Evolutionary conservation across 2,888 invertebrate genomes (phyloP).

Genomic region (Pristionchus mayeri): DNA sequence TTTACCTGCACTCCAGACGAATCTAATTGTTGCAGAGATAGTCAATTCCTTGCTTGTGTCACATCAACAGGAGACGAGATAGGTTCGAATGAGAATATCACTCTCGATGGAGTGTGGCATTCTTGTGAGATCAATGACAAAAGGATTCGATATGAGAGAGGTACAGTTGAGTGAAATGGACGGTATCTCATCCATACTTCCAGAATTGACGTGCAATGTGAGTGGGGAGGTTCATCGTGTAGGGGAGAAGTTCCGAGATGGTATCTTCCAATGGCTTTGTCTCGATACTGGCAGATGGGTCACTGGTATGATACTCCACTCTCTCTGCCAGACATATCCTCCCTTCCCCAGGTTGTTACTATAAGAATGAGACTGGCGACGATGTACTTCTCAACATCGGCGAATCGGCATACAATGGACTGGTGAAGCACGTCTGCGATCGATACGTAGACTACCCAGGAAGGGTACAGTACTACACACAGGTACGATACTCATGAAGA

Average conservation of each 20-base stretch:
- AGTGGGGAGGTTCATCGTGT: slow-evolving; percentile 61
- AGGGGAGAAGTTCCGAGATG: slow-evolving; percentile 69
- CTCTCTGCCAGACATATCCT: no score
- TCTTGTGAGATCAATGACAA: slow-evolving; percentile 59
- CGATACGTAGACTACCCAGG: slow-evolving; percentile 73
- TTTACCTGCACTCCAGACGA: background rate
- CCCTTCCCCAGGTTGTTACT: slow-evolving; percentile 71
- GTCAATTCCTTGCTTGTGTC: slow-evolving; percentile 10
- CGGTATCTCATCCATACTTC: background rate
- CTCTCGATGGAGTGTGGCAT: slow-evolving; percentile 70
- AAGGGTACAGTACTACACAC: slow-evolving; percentile 72
- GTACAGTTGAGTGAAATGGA: slow-evolving; percentile 52
- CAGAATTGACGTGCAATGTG: slow-evolving; percentile 69
- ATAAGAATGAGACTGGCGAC: slow-evolving; percentile 71
- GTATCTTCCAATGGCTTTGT: slow-evolving; percentile 73
- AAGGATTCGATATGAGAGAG: slow-evolving; percentile 68
- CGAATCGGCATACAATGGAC: slow-evolving; percentile 68
- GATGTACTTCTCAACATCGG: slow-evolving; percentile 68
- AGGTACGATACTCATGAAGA: slow-evolving; percentile 54
- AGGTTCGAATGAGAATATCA: slow-evolving; percentile 20
- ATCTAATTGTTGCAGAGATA: background rate
- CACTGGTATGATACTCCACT: slow-evolving; percentile 51
- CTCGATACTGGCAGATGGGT: slow-evolving; percentile 73
- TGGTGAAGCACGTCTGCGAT: slow-evolving; percentile 72
- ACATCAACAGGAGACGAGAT: slow-evolving; percentile 16